Conservation (phyloP, 2,797 vertebrate species). For the Danio aesculapii region DNA sequence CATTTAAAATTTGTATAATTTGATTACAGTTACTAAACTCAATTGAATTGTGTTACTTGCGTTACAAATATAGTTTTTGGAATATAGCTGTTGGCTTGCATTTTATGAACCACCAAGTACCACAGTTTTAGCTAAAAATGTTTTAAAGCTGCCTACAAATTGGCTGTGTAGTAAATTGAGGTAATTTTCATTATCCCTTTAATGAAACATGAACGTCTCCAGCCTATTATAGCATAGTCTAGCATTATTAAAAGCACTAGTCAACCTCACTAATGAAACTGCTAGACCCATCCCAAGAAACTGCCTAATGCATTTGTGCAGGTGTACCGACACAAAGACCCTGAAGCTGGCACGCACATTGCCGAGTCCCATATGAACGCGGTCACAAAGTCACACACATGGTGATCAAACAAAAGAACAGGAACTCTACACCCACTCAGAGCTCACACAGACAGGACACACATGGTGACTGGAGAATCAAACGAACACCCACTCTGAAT, state of each 20-base stretch:
- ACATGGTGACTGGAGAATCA: slow-evolving; percentile 35
- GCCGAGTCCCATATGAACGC: slow-evolving; percentile 38
- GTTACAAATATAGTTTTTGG: too few relatives aligned
- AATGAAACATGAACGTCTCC: background rate
- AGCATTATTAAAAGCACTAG: background rate
- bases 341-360: slow-evolving; percentile 39
- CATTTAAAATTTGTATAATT: too few relatives aligned
- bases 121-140: too few relatives aligned
- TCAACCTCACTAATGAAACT: background rate
- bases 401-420: slow-evolving; percentile 52
- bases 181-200: too few relatives aligned
- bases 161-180: too few relatives aligned
- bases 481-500: slow-evolving; percentile 44
- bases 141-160: too few relatives aligned
- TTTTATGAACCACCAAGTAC: too few relatives aligned
- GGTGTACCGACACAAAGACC: slow-evolving; percentile 36
- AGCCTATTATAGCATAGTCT: background rate
- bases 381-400: slow-evolving; percentile 49
- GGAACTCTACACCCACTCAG: slow-evolving; percentile 44
- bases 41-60: too few relatives aligned
- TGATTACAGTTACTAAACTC: too few relatives aligned
- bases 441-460: slow-evolving; percentile 50
- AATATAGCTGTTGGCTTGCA: too few relatives aligned
- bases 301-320: slow-evolving; percentile 8
- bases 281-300: slow-evolving; percentile 1